Base-by-base conservation (phyloP, 2,888 invertebrate species). In the Chouioia cunea region DNA sequence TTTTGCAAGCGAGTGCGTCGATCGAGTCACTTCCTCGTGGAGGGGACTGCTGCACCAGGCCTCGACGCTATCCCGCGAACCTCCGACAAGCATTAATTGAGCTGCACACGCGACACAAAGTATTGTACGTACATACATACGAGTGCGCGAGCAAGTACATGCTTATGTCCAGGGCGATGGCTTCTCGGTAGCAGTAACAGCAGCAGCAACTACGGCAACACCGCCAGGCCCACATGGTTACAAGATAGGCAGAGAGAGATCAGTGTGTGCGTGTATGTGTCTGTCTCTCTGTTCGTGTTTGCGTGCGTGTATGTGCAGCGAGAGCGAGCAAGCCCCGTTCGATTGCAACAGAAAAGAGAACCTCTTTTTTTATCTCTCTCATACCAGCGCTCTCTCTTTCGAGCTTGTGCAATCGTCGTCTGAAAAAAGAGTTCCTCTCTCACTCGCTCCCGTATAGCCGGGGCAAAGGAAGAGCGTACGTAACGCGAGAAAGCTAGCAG, bases 291-390 rank as follows among this genome's bases (percentile, higher is more conserved):
- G 43, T 43, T 16, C 10, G 18, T 23, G 23, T 56, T 10, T 54
- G 20, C 10, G 20, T 18, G 57, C 6, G 10, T 18, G 64, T 64
- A 54, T 23, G 46, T 14, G 36, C 44, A 59, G 54, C 6, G 20
- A 15, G 12, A 22, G 53, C 53, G 23, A n/a, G 22, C 18, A 23
- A 18, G 14, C 14, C 36, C 36, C 36, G 22, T 36, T 50, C 63
- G 64, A 52, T 71, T 66, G 66, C 66, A 67, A 72, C 68, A 71
- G 56, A 65, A 62, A 52, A 50, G 50, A 23, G 56, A 12, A 23
- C 36, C 4, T 27, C 27, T 22, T 48, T 43, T 23, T 64, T 59
- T 56, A 36, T 59, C 54, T 56, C 20, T 56, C 54, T 59, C 43
- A 15, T 18, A 27, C 46, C 18, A 46, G 2, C 44, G 44, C 47